A percentile compares a stretch with the other conserved stretches of the same genome.
Evolutionary conservation across 2,888 invertebrate genomes (phyloP).

Genomic region (Ichneumoninae sp.): DNA sequence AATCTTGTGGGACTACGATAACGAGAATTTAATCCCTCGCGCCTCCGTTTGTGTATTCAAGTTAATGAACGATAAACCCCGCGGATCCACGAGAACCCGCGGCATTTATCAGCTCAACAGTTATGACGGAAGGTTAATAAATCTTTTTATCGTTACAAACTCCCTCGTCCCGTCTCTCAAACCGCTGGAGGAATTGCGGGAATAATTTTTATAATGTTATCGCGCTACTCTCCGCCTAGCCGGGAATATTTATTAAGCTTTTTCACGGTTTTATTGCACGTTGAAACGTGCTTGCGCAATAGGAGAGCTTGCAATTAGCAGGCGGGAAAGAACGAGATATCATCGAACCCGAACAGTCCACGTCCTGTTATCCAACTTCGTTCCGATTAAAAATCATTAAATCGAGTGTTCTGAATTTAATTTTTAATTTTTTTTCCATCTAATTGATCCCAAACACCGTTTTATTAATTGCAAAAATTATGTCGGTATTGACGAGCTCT

Average conservation of each 20-base stretch:
- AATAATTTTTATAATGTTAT: slow-evolving; percentile 50
- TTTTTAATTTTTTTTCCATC: neutral
- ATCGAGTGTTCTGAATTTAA: neutral
- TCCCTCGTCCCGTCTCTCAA: neutral
- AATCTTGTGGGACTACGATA: slow-evolving; percentile 54
- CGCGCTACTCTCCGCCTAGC: neutral
- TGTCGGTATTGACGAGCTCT: neutral
- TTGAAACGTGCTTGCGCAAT: slow-evolving; percentile 47
- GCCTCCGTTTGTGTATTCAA: slow-evolving; percentile 44
- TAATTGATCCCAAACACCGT: neutral
- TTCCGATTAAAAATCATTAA: slow-evolving; percentile 20
- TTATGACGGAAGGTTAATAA: slow-evolving; percentile 60
- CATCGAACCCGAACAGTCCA: slow-evolving; percentile 33
- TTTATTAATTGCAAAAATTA: neutral
- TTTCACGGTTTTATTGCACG: neutral
- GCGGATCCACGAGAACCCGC: neutral
- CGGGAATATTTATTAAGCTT: slow-evolving; percentile 44
- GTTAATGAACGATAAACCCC: slow-evolving; percentile 60
- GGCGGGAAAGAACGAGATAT: slow-evolving; percentile 25
- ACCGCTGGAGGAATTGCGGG: slow-evolving; percentile 16
- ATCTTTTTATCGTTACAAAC: slow-evolving; percentile 55
- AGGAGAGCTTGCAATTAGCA: slow-evolving; percentile 43
- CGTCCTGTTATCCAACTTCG: slow-evolving; percentile 12
- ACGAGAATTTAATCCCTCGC: slow-evolving; percentile 64
- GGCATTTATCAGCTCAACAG: slow-evolving; percentile 56